Evolutionary conservation across 1,140 invertebrate genomes (phyloP), one percentile per base, ranked within the genome.

Genomic region (Argopecten irradians): DNA sequence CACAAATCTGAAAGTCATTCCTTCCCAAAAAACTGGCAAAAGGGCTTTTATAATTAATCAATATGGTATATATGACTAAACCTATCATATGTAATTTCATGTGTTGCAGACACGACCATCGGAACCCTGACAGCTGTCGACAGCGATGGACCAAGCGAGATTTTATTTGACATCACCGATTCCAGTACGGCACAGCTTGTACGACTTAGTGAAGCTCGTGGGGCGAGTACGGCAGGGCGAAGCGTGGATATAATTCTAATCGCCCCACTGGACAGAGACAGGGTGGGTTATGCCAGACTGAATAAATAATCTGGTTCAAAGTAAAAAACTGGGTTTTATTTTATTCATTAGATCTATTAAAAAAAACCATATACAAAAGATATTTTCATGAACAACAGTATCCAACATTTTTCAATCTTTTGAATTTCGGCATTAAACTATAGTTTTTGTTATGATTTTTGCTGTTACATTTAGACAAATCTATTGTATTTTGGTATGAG

Each of bases 211-310:
- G 87, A 84, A 35, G 86, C 90, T 11, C 86, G 89, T 28, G 89
- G 88, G 34, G 86, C 90, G 1, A 85, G 89, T 83, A 82, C 84
- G 28, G 36, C 32, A 28, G 34, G 46, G 19, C 41, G 88, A 36
- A 90, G 91, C 14, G 92, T 92, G 14, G 90, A 93, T 87, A 93
- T 93, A 39, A 91, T 92, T 33, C 89, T 93, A 22, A 91, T 90
- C 19, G 39, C 86, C n/a, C n/a, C 46, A 14, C 89, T 93, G 8
- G 93, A 93, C 83, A 91, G 93, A 86, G 93, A 93, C 87, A 92
- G 86, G 83, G 93, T 93, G 88, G 89, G 91, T 88, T 32, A 19
- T 71, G 43, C 43, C 16, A 55, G 43, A 22, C 43, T 19, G 22
- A n/a, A n/a, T n/a, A n/a, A n/a, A n/a, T n/a, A n/a, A n/a, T n/a